Base-by-base conservation (phyloP, 1,140 invertebrate genomes). In the Ips nitidus region DNA sequence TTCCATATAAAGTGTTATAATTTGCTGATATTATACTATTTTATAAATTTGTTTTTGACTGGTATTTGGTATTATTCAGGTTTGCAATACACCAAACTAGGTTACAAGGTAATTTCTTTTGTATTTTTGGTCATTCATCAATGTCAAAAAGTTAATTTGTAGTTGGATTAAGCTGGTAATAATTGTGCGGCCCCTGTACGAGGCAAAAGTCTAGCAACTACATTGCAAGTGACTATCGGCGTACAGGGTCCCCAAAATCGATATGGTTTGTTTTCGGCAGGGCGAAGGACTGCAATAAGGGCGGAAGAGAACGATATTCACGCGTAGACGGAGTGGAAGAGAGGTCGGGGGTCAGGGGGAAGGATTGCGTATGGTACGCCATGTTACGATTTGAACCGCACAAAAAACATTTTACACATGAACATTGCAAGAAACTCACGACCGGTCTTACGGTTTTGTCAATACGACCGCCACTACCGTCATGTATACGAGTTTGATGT, bases 201-300 rank as follows among this genome's bases (percentile, higher is more conserved):
- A 22, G 4, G 3, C 37, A 50, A 56, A 65, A 65, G 22, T 56
- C 58, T 36, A 40, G 76, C 76, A 78, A 79, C 78, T 79, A 74
- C 57, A 77, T 69, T 77, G 75, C 75, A 77, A 78, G 73, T 77
- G 73, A 77, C 75, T 75, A 76, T 77, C 75, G 76, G 75, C 73
- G 72, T 74, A 78, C 73, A 71, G 57, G 41, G 39, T n/a, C 41
- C 37, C 74, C 71, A 78, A 79, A 79, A 79, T 79, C 78, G 78
- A 79, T 79, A 77, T 76, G 74, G 78, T 77, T 77, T 76, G 75
- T 78, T 79, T 79, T 73, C 75, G 74, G 69, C 55, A 73, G 73
- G 74, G 75, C 68, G 65, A 70, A 70, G 69, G 70, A 67, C 70
- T 76, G 69, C 56, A 72, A 70, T 76, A 76, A 77, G 73, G 76